Percentiles rank a stretch among this genome's conserved stretches.
Evolutionary conservation across 2,888 invertebrate genomes (phyloP).

Genomic region (Philereme transversata): DNA sequence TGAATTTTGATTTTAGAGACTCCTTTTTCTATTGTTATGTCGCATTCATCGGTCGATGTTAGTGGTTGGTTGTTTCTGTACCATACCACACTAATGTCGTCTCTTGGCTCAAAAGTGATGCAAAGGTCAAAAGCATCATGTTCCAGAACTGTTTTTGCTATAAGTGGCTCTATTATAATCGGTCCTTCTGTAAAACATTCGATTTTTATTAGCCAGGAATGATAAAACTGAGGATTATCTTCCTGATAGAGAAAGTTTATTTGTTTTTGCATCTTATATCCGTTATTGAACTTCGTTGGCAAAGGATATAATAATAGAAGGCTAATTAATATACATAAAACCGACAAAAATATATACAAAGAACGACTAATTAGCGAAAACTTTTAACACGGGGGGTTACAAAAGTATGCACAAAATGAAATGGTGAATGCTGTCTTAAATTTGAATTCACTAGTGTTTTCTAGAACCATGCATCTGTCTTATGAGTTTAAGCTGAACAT

Average conservation of each 20-base stretch:
- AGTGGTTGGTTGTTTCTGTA: slow-evolving; percentile 92
- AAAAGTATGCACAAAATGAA: slow-evolving; percentile 37
- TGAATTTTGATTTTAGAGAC: slow-evolving; percentile 86
- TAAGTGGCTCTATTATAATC: slow-evolving; percentile 90
- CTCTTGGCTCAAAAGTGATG: slow-evolving; percentile 89
- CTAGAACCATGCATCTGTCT: slow-evolving; percentile 67
- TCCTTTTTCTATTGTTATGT: slow-evolving; percentile 84
- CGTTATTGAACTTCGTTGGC: too few species aligned
- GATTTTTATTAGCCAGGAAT: slow-evolving; percentile 41
- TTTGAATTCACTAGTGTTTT: slow-evolving; percentile 6
- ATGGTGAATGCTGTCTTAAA: slow-evolving; percentile 5
- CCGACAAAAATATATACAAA: slow-evolving; percentile 18
- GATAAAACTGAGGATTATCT: too few species aligned
- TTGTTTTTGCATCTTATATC: too few species aligned
- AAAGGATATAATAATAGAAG: too few species aligned
- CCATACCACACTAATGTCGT: slow-evolving; percentile 92
- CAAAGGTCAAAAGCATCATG: slow-evolving; percentile 87
- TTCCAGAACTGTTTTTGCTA: slow-evolving; percentile 88
- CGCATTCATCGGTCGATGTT: slow-evolving; percentile 84
- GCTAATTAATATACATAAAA: slow-evolving; percentile 2
- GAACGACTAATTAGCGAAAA: slow-evolving; percentile 16
- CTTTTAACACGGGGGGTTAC: background rate
- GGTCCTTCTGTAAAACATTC: slow-evolving; percentile 77
- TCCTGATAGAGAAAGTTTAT: too few species aligned
- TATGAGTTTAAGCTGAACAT: slow-evolving; percentile 29